phyloP scores from a whole-genome alignment of 1,140 invertebrate species.

The Holcopasites calliopsidis region DNA sequence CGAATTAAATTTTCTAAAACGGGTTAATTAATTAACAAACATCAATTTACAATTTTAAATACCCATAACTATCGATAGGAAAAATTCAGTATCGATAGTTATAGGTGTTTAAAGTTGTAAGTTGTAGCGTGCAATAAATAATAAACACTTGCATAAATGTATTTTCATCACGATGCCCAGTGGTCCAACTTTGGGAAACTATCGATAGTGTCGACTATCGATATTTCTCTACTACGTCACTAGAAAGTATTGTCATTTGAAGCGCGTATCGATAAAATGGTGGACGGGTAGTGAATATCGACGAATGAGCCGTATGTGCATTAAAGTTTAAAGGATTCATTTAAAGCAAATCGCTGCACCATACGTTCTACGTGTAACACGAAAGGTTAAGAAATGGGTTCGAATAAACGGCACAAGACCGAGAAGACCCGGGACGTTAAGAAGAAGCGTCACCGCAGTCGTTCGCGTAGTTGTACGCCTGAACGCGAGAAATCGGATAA shows the following conservation, averaged over 20 bases:
- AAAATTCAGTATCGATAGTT: too few relatives aligned
- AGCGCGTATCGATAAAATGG: slow-evolving; percentile 20
- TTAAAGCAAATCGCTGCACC: background rate
- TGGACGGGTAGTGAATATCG: background rate
- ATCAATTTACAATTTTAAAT: too few relatives aligned
- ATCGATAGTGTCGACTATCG: too few relatives aligned
- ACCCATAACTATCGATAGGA: too few relatives aligned
- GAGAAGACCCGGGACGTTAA: slow-evolving; percentile 79
- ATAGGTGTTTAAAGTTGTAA: too few relatives aligned
- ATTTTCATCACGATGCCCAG: too few relatives aligned
- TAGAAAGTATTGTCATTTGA: slow-evolving; percentile 1
- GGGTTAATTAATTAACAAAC: background rate
- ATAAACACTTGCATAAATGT: too few relatives aligned
- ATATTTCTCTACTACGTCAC: too few relatives aligned
- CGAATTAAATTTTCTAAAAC: too few relatives aligned
- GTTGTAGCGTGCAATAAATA: too few relatives aligned
- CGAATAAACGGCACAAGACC: slow-evolving; percentile 80
- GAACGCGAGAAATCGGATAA: slow-evolving; percentile 79
- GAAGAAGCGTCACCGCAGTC: slow-evolving; percentile 80
- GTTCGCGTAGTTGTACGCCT: slow-evolving; percentile 76
- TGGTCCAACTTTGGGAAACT: too few relatives aligned
- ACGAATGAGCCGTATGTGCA: background rate
- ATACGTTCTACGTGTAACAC: background rate
- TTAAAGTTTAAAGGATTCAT: background rate
- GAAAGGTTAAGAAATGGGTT: slow-evolving; percentile 78